phyloP scores from a whole-genome alignment of 2,797 vertebrate genomes.

The Tragopan temminckii region DNA sequence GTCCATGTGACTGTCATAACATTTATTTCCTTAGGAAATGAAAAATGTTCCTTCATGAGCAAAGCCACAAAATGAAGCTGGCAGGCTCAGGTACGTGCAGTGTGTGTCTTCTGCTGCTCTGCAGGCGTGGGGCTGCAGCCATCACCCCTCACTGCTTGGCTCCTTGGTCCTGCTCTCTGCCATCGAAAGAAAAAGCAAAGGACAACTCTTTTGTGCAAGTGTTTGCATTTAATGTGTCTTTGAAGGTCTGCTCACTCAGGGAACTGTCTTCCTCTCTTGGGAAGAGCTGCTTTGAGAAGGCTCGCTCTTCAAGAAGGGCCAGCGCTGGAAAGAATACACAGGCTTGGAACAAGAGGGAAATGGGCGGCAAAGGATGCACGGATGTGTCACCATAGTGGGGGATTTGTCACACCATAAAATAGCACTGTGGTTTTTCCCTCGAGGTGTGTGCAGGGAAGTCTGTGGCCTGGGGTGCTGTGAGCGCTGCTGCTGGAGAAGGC shows the following conservation, averaged over 20 bases:
- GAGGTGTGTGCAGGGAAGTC: neutral
- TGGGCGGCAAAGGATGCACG: neutral
- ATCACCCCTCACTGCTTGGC: neutral
- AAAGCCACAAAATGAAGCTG: neutral
- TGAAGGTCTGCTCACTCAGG: neutral
- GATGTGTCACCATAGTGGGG: neutral
- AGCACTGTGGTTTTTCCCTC: neutral
- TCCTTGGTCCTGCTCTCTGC: neutral
- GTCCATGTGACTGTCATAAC: slow-evolving; percentile 44
- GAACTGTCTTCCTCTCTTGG: neutral
- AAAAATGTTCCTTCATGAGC: slow-evolving; percentile 3
- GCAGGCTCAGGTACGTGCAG: slow-evolving; percentile 13
- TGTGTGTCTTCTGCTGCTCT: neutral
- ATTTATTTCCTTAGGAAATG: slow-evolving; percentile 39
- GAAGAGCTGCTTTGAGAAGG: neutral
- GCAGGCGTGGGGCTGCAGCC: neutral
- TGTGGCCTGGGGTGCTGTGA: neutral
- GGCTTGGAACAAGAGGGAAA: neutral
- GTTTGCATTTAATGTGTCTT: neutral
- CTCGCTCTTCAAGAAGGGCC: neutral
- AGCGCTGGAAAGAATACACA: neutral
- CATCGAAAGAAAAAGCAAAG: neutral
- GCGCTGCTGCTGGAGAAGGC: neutral
- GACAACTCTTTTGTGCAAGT: neutral
- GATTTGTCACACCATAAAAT: neutral